Conservation (phyloP, 1,140 invertebrate species). For the Rhyzopertha dominica region DNA sequence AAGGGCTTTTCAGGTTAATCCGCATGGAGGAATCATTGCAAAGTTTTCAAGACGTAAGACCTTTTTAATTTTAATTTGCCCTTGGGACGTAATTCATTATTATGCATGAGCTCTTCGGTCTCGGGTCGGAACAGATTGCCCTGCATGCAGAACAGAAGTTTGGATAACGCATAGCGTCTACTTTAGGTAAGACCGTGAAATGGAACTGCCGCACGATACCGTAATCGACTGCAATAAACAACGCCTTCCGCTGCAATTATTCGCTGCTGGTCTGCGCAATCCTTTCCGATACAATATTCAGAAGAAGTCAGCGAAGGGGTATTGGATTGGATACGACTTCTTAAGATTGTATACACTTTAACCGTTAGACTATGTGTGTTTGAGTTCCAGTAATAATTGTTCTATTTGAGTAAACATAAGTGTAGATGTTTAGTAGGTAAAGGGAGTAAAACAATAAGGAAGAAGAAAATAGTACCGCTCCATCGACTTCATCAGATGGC, state of each 20-base stretch:
- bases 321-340: no score
- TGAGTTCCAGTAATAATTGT: no score
- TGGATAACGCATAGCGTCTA: constrained; percentile 31
- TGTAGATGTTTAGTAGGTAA: no score
- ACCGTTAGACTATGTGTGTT: no score
- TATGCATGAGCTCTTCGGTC: constrained; percentile 44
- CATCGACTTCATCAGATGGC: no score
- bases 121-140: constrained; percentile 38
- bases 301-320: constrained; percentile 8
- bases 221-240: constrained; percentile 32
- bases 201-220: constrained; percentile 21
- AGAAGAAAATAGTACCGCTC: no score
- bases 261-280: constrained; percentile 9
- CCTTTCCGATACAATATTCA: constrained; percentile 25
- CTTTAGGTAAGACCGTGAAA: constrained; percentile 28
- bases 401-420: no score
- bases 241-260: constrained; percentile 23
- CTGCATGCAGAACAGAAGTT: constrained; percentile 40
- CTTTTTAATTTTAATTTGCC: constrained; percentile 48
- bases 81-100: constrained; percentile 47
- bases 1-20: constrained; percentile 27
- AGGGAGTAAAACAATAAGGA: no score
- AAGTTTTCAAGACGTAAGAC: constrained; percentile 44
- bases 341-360: no score
- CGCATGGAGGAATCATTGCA: constrained; percentile 45